Base-by-base conservation (phyloP, 2,888 invertebrate species). In the Dryobota labecula region DNA sequence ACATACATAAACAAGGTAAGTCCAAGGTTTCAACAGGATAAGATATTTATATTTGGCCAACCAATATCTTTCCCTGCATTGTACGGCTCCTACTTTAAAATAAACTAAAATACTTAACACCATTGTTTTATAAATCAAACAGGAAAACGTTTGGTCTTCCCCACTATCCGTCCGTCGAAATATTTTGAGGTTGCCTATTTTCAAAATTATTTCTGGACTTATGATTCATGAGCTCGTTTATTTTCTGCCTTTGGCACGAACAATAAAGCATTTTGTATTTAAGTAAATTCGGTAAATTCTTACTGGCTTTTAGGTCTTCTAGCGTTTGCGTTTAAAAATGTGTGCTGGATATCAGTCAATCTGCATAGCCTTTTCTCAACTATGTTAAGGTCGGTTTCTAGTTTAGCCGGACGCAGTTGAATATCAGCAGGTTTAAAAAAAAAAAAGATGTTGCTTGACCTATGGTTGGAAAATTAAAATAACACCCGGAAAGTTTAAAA, bases 191-290 rank as follows among this genome's bases (percentile, higher is more conserved):
- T 30, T 24, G 18, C 43, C 27, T 57, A 43, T 73, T 61, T 68
- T 49, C 27, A 20, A 56, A 20, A 61, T 38, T 49, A 74, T 51
- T 73, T 74, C 20, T 58, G 24, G 36, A 18, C 56, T 36, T 45
- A 51, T 66, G 49, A 66, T 73, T 30, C 41, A 73, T 57, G 15
- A n/a, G n/a, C 27, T 57, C 8, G 2, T 43, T 65, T 65, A 24
- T 66, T 38, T 65, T 54, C 30, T 66, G 47, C n/a, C n/a, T 51
- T 51, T 74, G 30, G 57, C 30, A 58, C 38, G 30, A 51, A 58
- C 38, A 66, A 43, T 72, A 41, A 11, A 30, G n/a, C n/a, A n/a
- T 61, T 61, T 61, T 45, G n/a, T 30, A 30, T 30, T 0, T n/a
- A 30, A 30, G 1, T 30, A 30, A 45, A 61, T 30, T 45, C n/a